Evolutionary conservation across 2,113 vertebrate genomes (phyloP), one percentile per base, ranked within the genome.

Genomic region (Cololabis saira): DNA sequence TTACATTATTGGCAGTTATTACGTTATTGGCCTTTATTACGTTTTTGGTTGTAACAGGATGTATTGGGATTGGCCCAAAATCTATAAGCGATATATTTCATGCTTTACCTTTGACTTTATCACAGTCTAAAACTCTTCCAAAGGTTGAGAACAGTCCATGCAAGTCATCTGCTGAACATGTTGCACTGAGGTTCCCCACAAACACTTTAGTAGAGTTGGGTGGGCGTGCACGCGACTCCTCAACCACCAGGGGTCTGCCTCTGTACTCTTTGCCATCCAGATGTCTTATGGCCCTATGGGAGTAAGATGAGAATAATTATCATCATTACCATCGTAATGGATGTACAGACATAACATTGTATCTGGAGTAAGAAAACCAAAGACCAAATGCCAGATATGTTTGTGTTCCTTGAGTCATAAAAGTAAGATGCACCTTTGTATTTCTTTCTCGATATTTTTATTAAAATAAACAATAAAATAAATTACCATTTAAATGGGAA

Each of bases 161-260:
- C 62, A 98, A 85, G 81, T 98, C 95, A 58, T 94, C 94, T 74
- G 94, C 95, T 55, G 96, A 95, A 83, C 96, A 98, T 48, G 95
- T 94, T 57, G 95, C 94, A 12, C 95, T 95, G 24, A 98, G 94
- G 82, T 98, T 98, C 12, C 96, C 96, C 64, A 98, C 96, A 93
- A 97, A 98, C 65, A 98, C 95, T 93, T 98, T 98, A 77, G 95
- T 96, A 69, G 96, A 97, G 86, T 97, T 96, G 11, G 95, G 93
- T 57, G 95, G 96, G 33, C 96, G 92, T 1, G 95, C 96, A 42
- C 96, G 95, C 1, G 96, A 97, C 56, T 96, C 95, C 82, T 98
- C 96, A 2, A 98, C 96, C 71, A 96, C 94, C 65, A 98, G 90
- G 63, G 93, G 95, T 63, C 95, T 93, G 24, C 96, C 96, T 81